Percentiles rank a stretch among this genome's conserved stretches.
These are phyloP conservation scores for Chouioia cunea DNA, from an alignment of 2,888 invertebrate genomes.

Conservation along the genomic window DNA sequence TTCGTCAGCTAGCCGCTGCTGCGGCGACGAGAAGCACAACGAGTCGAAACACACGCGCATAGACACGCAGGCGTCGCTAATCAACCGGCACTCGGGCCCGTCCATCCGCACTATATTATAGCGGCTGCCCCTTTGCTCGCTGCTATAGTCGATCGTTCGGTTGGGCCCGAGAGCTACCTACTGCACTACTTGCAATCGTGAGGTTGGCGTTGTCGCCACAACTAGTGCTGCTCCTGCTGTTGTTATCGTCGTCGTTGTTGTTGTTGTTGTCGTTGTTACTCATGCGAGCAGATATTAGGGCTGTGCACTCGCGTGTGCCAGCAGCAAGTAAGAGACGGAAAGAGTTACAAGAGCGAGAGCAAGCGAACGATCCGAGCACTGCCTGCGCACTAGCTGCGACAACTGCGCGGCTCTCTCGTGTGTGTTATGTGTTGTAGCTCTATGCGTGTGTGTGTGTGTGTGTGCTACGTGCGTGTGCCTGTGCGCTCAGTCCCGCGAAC, in stretches of 20 bases:
- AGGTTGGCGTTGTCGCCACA: no score
- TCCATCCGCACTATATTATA: slow-evolving; percentile 59
- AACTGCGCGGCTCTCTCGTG: not conserved
- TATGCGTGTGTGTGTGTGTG: no score
- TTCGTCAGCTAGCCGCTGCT: slow-evolving; percentile 52
- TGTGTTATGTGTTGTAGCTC: not conserved
- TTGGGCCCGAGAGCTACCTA: no score
- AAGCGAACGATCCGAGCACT: not conserved
- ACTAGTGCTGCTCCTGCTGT: not conserved
- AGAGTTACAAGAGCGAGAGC: slow-evolving; percentile 17
- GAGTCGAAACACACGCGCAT: slow-evolving; percentile 94
- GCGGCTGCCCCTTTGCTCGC: slow-evolving; percentile 2
- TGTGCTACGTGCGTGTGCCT: no score
- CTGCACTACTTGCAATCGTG: no score
- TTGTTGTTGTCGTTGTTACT: slow-evolving; percentile 21
- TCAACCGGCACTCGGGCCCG: slow-evolving; percentile 64
- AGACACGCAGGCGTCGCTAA: slow-evolving; percentile 74
- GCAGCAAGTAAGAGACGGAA: not conserved
- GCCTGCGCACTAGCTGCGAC: not conserved
- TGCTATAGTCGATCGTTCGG: no score
- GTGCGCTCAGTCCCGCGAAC: not conserved
- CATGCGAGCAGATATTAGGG: slow-evolving; percentile 37
- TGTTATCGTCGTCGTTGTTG: slow-evolving; percentile 2
- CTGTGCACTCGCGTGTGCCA: slow-evolving; percentile 19
- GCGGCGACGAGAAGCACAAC: slow-evolving; percentile 81